Percentiles rank a stretch among this genome's conserved stretches.
phyloP scores from a whole-genome alignment of 2,888 invertebrate genomes.

The Drosophila infuscata region DNA sequence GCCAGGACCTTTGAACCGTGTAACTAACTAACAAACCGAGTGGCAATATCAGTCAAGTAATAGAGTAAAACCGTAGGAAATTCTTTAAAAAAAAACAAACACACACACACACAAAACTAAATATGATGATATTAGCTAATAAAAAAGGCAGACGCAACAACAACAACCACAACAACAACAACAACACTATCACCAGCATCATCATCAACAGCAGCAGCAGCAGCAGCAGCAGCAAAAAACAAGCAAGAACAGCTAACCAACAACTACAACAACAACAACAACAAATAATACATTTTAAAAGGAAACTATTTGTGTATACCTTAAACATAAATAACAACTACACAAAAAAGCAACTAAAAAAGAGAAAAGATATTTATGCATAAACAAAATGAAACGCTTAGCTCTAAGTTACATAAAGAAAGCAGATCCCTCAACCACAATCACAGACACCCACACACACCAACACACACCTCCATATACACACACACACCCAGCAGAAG shows the following conservation, averaged over 20 bases:
- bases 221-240: constrained; percentile 46
- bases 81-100: constrained; percentile 21
- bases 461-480: constrained; percentile 1
- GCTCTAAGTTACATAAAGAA: constrained; percentile 76
- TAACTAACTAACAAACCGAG: constrained; percentile 55
- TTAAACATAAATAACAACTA: constrained; percentile 53
- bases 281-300: constrained; percentile 45
- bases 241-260: constrained; percentile 26
- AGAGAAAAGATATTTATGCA: constrained; percentile 77
- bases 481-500: constrained; percentile 2
- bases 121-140: constrained; percentile 70
- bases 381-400: constrained; percentile 75
- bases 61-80: constrained; percentile 64
- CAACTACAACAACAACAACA: constrained; percentile 29
- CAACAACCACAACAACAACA: constrained; percentile 38
- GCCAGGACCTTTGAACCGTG: constrained; percentile 30
- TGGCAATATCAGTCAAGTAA: constrained; percentile 83
- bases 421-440: constrained; percentile 49
- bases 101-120: constrained; percentile 16
- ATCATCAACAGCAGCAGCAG: constrained; percentile 47
- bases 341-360: constrained; percentile 49
- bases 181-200: constrained; percentile 45
- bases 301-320: constrained; percentile 79
- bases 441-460: constrained; percentile 32
- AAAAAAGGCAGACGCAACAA: constrained; percentile 44